Conservation (phyloP, 2,797 vertebrate species). For the Trichosurus vulpecula region DNA sequence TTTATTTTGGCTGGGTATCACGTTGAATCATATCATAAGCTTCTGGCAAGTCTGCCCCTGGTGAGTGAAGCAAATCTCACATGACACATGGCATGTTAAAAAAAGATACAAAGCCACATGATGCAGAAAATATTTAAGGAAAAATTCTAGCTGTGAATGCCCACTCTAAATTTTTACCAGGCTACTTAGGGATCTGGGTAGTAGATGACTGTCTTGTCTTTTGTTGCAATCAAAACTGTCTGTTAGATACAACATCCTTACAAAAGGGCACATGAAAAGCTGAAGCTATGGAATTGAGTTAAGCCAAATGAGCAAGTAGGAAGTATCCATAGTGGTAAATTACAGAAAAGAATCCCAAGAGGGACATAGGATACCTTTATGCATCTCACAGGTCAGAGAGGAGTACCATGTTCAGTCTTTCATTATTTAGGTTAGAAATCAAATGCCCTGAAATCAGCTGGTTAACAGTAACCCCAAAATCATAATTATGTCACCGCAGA, state of each 20-base stretch:
- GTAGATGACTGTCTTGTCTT: not conserved
- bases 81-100: conserved; percentile 43
- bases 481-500: conserved; percentile 37
- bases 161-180: not conserved
- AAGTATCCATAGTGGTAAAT: conserved; percentile 11
- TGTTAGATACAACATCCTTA: not conserved
- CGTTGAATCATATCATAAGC: conserved; percentile 45
- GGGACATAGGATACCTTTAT: not conserved
- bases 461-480: conserved; percentile 46
- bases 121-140: conserved; percentile 56
- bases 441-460: conserved; percentile 41
- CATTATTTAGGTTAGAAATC: conserved; percentile 28
- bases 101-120: conserved; percentile 63
- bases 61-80: conserved; percentile 50
- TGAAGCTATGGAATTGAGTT: conserved; percentile 11
- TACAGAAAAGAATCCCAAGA: not conserved
- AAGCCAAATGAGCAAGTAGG: not conserved
- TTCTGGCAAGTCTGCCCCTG: conserved; percentile 51
- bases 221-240: not conserved
- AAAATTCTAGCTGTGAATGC: conserved; percentile 41
- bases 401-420: not conserved
- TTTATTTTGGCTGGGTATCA: conserved; percentile 22
- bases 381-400: not conserved
- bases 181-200: conserved; percentile 4
- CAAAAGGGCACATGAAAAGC: not conserved